A percentile compares a stretch with the other conserved stretches of the same genome.
Conservation (phyloP, 2,797 vertebrate species). For the Salarias fasciatus region DNA sequence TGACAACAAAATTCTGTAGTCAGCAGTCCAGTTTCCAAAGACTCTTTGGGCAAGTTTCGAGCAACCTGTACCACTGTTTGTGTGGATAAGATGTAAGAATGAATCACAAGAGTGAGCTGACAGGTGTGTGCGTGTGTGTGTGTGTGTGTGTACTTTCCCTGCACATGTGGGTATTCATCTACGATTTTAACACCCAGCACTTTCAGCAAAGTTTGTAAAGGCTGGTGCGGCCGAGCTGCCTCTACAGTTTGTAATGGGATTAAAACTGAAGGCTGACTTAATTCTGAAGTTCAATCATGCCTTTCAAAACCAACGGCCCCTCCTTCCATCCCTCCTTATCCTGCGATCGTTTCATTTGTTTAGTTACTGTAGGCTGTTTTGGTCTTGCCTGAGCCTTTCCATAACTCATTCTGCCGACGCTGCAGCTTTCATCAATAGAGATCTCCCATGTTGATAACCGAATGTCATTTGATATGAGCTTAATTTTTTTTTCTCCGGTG, state of each 20-base stretch:
- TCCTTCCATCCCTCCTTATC: slow-evolving; percentile 5
- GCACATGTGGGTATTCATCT: slow-evolving; percentile 25
- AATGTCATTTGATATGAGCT: slow-evolving; percentile 58
- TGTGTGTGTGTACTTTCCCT: slow-evolving; percentile 26
- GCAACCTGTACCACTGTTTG: background rate
- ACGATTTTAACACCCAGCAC: background rate
- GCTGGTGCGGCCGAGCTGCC: slow-evolving; percentile 16
- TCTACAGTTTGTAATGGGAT: slow-evolving; percentile 42
- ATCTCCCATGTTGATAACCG: slow-evolving; percentile 62
- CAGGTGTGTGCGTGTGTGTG: slow-evolving; percentile 45
- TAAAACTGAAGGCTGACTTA: slow-evolving; percentile 28
- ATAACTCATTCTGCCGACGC: slow-evolving; percentile 3
- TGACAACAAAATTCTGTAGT: no score
- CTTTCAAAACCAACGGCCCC: slow-evolving; percentile 21
- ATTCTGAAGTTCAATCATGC: slow-evolving; percentile 34
- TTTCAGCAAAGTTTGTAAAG: slow-evolving; percentile 17
- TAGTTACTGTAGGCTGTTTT: slow-evolving; percentile 24
- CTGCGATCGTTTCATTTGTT: slow-evolving; percentile 41
- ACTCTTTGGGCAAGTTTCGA: no score
- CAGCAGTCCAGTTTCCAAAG: no score
- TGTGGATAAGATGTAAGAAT: slow-evolving; percentile 10
- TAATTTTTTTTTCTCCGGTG: slow-evolving; percentile 5
- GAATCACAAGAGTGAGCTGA: slow-evolving; percentile 5
- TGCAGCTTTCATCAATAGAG: slow-evolving; percentile 53
- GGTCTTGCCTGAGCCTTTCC: slow-evolving; percentile 22